Evolutionary conservation across 2,797 vertebrate species (phyloP), one percentile per base, ranked within the genome.

Genomic region (Macroramphosus scolopax): DNA sequence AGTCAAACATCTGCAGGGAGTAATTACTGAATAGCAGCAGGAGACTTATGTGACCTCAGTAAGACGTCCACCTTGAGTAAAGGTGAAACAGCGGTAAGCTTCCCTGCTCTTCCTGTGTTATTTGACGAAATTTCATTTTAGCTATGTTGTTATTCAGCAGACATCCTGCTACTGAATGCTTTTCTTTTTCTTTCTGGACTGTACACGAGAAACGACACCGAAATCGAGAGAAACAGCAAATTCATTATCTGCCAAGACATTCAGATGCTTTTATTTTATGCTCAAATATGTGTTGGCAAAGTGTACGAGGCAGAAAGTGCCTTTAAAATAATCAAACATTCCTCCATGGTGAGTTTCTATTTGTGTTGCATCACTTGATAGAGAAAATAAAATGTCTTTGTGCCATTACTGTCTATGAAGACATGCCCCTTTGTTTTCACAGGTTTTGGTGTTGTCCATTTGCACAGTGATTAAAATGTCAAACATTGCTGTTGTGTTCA

Each of bases 241-340:
- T n/a, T n/a, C 29, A 30, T 58, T 25, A 53, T 63, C 59, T 72
- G 70, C 68, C 66, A 63, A 61, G 68, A 62, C 20, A 49, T 29
- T 40, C 11, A 10, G 51, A 59, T 72, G 63, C 68, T 77, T 22
- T 80, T 42, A 68, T 45, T 38, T 74, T 76, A 22, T 7, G 24
- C 77, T 78, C 17, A 46, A 53, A 57, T 41, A 22, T 63, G 39
- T 78, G 78, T 78, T 60, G 66, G 57, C 63, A 69, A 63, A 63
- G 56, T 73, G 68, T 81, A 76, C 20, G 71, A 85, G 87, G 87
- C 86, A 85, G 75, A 82, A 88, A 87, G 84, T 88, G 86, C 86
- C 86, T 86, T 86, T 68, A 69, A 71, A 72, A 75, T 57, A 72
- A 78, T 73, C 35, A 68, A 80, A 87, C 80, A 88, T 87, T 88